phyloP scores from a whole-genome alignment of 2,888 invertebrate genomes.

The Noctua fimbriata region DNA sequence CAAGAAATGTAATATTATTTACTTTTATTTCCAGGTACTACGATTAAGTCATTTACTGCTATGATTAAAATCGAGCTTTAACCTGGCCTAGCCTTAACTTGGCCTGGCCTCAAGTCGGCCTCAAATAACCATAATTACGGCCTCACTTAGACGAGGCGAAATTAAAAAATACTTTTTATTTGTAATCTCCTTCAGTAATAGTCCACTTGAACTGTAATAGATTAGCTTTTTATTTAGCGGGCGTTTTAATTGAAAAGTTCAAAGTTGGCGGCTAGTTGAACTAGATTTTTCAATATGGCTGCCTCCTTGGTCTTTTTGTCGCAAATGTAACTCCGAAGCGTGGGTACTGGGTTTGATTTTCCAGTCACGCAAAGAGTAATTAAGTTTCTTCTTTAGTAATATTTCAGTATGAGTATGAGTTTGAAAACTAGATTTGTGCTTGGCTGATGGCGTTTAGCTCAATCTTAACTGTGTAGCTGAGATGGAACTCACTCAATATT shows the following conservation, averaged over 20 bases:
- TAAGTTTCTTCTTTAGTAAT: background rate
- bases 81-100: constrained; percentile 18
- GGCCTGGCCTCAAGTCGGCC: constrained; percentile 34
- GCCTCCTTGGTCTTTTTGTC: background rate
- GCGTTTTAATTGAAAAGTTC: constrained; percentile 48
- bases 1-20: constrained; percentile 24
- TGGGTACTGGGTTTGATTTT: background rate
- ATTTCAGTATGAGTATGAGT: background rate
- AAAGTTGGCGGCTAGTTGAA: constrained; percentile 6
- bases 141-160: constrained; percentile 48
- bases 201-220: constrained; percentile 48
- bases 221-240: constrained; percentile 56
- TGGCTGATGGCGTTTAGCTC: background rate
- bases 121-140: constrained; percentile 61
- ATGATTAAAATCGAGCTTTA: constrained; percentile 51
- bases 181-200: constrained; percentile 55
- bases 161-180: constrained; percentile 63
- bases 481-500: background rate
- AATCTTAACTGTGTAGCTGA: background rate
- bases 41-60: constrained; percentile 36
- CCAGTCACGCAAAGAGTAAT: background rate
- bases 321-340: background rate
- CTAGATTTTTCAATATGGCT: constrained; percentile 17
- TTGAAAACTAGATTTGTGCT: background rate
- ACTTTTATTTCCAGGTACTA: constrained; percentile 7